Evolutionary conservation across 2,113 vertebrate genomes (phyloP), one percentile per base, ranked within the genome.

Genomic region (Bothrops jararaca): DNA sequence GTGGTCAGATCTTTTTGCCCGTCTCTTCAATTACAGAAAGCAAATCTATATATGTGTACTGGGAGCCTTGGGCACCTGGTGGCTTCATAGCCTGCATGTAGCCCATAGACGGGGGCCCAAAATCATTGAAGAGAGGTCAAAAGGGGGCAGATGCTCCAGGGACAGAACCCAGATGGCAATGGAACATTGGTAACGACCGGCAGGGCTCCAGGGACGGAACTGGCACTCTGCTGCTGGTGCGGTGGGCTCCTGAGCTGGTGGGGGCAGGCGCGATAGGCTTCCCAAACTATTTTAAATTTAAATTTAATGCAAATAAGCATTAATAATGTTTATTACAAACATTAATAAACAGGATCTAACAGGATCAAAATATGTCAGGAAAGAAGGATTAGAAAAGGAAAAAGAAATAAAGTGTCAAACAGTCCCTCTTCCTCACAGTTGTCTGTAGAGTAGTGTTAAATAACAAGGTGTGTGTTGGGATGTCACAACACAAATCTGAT

Each of bases 71-170:
- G 34, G 98, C 96, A 85, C 99, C 97, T 94, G 98, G 93, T 95
- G 99, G 98, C 98, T 98, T 97, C 96, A 96, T 97, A 7, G 97
- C 95, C 97, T 97, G 98, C 93, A 99, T 98, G 86, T 99, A 99
- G 89, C 99, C 99, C 99, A 99, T 99, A 90, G 99, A 99, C 1
- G 99, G 99, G 5, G 99, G 99, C n/a, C 99, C 99, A 92, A 99
- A 99, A 97, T 99, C 99, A 95, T 98, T 99, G 97, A 99, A 99
- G 80, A 98, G 98, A 1, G 99, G 99, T 93, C 99, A 98, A 96
- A 99, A 99, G 12, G 97, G 95, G 91, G 97, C 97, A 56, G 97
- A 97, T 96, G 97, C 96, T 95, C 98, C 97, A 2, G 99, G 98
- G 0, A 98, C 98, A 12, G 98, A 98, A 69, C 98, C 98, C 98